Percentiles rank a stretch among this genome's conserved stretches.
phyloP scores from a whole-genome alignment of 2,888 invertebrate species.

The Stenichneumon culpator region DNA sequence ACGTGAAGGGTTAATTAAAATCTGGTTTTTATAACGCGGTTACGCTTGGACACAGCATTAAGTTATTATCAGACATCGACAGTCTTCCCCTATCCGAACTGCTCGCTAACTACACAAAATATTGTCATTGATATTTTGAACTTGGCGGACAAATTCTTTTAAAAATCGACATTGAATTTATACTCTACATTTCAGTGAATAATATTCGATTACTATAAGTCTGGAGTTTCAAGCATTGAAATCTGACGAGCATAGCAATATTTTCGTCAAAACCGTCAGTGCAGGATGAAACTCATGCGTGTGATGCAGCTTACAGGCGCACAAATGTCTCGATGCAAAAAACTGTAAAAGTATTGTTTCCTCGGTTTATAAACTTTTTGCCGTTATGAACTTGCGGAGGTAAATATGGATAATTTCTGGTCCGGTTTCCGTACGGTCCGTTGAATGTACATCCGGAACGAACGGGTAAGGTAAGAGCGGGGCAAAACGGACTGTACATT shows the following conservation, averaged over 20 bases:
- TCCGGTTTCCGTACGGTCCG: conserved; percentile 43
- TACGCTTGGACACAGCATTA: no score
- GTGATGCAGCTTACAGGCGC: not conserved
- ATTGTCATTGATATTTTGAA: no score
- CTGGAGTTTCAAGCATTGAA: not conserved
- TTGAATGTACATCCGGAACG: conserved; percentile 49
- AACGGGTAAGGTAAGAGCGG: conserved; percentile 1
- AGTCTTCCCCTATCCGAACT: no score
- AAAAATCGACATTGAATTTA: no score
- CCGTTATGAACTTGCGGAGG: not conserved
- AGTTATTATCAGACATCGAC: no score
- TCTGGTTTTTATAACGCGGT: no score
- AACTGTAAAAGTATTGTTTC: not conserved
- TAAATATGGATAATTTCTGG: conserved; percentile 38
- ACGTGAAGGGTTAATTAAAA: no score
- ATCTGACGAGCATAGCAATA: not conserved
- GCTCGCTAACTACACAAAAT: no score
- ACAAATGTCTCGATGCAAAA: not conserved
- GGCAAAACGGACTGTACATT: not conserved
- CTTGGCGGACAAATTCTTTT: no score
- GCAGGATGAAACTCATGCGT: not conserved
- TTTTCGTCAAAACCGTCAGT: not conserved
- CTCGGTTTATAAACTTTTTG: not conserved
- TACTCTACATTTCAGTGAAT: no score
- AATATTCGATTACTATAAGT: no score